phyloP scores from a whole-genome alignment of 2,888 invertebrate species.

The Drosophila borborema region DNA sequence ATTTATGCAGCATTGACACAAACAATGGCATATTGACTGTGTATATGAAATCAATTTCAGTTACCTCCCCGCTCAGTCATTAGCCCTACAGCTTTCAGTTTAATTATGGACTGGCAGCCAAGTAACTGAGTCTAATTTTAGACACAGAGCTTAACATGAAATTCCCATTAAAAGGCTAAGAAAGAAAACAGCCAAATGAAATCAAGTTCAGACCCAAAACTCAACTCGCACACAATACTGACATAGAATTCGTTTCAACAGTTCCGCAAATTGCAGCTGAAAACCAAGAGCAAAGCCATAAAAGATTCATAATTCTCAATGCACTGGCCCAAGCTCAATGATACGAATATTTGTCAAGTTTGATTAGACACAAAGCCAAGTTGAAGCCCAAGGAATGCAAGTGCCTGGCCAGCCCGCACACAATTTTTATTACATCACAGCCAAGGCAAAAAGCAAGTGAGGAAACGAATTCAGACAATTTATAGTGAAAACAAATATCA shows the following conservation, averaged over 20 bases:
- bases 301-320: not conserved
- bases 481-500: not conserved
- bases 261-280: not conserved
- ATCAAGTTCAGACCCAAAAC: not conserved
- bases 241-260: not conserved
- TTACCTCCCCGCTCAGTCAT: not conserved
- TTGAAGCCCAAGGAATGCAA: not conserved
- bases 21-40: not conserved
- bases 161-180: conserved; percentile 2
- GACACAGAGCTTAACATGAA: not conserved
- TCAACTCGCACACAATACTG: not conserved
- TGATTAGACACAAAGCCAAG: not conserved
- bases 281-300: not conserved
- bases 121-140: not conserved
- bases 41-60: not conserved
- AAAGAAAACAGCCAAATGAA: not conserved
- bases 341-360: not conserved
- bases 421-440: not conserved
- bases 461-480: not conserved
- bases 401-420: not conserved
- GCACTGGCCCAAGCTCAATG: not conserved
- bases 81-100: not conserved
- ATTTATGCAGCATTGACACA: not conserved
- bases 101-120: not conserved
- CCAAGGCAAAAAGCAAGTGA: not conserved